Conservation (phyloP, 2,113 vertebrate species). For the Epinephelus moara region DNA sequence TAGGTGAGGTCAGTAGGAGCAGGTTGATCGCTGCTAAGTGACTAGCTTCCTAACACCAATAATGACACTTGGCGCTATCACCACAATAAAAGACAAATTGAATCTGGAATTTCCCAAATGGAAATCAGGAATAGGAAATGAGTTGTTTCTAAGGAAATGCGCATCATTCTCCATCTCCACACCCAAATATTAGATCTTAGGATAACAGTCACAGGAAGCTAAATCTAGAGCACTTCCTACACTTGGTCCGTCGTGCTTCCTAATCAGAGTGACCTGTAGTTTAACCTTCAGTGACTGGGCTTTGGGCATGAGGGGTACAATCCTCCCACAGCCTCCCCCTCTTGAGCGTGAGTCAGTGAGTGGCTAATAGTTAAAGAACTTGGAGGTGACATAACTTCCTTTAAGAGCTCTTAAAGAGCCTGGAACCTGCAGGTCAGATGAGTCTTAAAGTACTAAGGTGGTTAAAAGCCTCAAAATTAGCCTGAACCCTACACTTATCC, state of each 20-base stretch:
- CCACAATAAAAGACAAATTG: constrained; percentile 18
- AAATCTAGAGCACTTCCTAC: constrained; percentile 10
- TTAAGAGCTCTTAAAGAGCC: constrained; percentile 32
- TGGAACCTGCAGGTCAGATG: constrained; percentile 28
- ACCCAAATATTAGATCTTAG: constrained; percentile 30
- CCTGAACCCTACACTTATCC: constrained; percentile 53
- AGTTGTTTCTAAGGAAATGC: constrained; percentile 22
- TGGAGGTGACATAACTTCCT: constrained; percentile 47
- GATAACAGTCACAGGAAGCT: constrained; percentile 33
- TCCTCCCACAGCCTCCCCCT: constrained; percentile 1
- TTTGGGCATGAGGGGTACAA: not conserved
- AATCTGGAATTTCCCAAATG: constrained; percentile 33
- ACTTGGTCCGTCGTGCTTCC: constrained; percentile 23
- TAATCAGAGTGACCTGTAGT: constrained; percentile 39
- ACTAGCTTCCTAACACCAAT: constrained; percentile 7
- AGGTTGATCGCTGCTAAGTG: not conserved
- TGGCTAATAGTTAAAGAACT: constrained; percentile 27
- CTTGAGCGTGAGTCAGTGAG: constrained; percentile 29
- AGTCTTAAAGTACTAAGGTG: constrained; percentile 49
- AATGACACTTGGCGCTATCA: not conserved
- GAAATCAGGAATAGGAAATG: constrained; percentile 35
- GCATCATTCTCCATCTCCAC: constrained; percentile 22
- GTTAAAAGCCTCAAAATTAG: constrained; percentile 43
- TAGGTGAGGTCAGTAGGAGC: not conserved
- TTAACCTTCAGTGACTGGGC: constrained; percentile 28